Percentiles rank a stretch among this genome's conserved stretches.
phyloP scores from a whole-genome alignment of 2,888 invertebrate genomes.

The Phaedon cochleariae region DNA sequence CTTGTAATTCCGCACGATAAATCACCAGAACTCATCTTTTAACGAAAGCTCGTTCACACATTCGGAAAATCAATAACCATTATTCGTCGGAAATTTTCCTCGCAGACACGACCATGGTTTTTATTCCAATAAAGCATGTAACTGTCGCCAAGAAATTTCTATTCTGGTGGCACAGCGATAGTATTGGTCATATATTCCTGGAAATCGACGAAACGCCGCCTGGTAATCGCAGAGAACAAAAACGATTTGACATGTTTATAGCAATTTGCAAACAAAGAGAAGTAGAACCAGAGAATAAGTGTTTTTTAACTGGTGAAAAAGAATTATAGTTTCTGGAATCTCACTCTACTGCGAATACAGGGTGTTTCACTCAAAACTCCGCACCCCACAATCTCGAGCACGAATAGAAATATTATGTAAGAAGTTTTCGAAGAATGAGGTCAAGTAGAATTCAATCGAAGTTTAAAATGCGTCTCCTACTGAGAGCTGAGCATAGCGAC shows the following conservation, averaged over 20 bases:
- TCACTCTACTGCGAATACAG: background rate
- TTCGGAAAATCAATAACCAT: background rate
- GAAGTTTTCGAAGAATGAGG: no score
- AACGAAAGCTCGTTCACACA: background rate
- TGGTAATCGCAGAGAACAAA: slow-evolving; percentile 40
- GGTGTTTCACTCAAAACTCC: no score
- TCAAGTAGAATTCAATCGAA: no score
- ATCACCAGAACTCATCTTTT: background rate
- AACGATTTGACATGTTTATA: slow-evolving; percentile 45
- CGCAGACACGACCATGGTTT: slow-evolving; percentile 28
- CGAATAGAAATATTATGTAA: no score
- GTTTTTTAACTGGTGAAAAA: background rate
- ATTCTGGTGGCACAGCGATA: slow-evolving; percentile 27
- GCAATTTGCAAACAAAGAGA: slow-evolving; percentile 35
- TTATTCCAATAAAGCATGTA: slow-evolving; percentile 37
- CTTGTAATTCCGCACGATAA: background rate
- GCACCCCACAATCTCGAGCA: no score
- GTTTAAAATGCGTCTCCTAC: no score
- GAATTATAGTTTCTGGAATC: background rate
- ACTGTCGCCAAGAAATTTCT: slow-evolving; percentile 39
- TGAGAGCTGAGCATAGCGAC: no score
- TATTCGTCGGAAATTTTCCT: slow-evolving; percentile 4
- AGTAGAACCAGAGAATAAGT: background rate
- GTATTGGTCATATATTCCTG: slow-evolving; percentile 36
- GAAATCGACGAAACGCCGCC: slow-evolving; percentile 39